phyloP scores from a whole-genome alignment of 2,797 vertebrate species.

The Hozukius guyotensis region DNA sequence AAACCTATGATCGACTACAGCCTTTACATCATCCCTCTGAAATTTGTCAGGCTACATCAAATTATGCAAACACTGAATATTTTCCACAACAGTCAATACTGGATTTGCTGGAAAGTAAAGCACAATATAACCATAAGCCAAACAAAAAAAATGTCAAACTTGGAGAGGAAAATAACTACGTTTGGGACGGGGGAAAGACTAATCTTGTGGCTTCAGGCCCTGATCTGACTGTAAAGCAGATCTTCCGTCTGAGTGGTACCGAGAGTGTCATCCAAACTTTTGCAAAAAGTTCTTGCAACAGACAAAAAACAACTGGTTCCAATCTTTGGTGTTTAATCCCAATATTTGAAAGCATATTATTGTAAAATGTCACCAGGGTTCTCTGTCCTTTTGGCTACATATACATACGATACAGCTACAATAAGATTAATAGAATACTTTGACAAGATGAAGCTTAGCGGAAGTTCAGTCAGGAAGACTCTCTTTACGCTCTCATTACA shows the following conservation, averaged over 20 bases:
- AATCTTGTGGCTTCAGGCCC: neutral
- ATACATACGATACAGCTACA: neutral
- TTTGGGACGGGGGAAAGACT: neutral
- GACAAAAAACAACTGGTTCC: neutral
- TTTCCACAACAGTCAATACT: constrained; percentile 24
- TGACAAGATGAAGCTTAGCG: neutral
- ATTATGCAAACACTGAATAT: constrained; percentile 25
- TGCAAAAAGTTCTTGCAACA: neutral
- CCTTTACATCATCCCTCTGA: constrained; percentile 4
- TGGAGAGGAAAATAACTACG: neutral
- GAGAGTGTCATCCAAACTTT: neutral
- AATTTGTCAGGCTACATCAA: constrained; percentile 7
- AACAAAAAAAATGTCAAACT: neutral
- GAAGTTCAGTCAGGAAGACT: too few relatives aligned
- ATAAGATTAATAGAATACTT: neutral
- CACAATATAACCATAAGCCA: neutral
- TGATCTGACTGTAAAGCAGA: neutral
- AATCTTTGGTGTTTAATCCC: neutral
- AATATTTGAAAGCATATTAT: neutral
- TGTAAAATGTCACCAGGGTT: neutral
- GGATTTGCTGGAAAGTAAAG: constrained; percentile 11
- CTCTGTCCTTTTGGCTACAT: neutral
- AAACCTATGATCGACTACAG: neutral
- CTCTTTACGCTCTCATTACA: too few relatives aligned
- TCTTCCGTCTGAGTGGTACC: neutral